Conservation (phyloP, 2,888 invertebrate species). For the Orchesellides sinensis region DNA sequence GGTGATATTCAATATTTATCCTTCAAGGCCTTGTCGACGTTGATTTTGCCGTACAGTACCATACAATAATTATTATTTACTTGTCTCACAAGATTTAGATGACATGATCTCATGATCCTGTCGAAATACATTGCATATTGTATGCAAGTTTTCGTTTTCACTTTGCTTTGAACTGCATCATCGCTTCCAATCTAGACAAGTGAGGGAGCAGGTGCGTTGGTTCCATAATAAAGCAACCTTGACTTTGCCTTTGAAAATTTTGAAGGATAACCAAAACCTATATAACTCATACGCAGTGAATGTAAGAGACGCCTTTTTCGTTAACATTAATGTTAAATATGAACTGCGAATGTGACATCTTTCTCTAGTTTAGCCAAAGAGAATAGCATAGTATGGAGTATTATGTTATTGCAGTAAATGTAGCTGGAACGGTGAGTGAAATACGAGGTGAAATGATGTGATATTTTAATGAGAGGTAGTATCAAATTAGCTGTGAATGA, state of each 20-base stretch:
- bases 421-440: too few relatives aligned
- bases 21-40: not conserved
- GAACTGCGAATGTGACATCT: not conserved
- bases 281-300: not conserved
- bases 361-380: not conserved
- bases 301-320: not conserved
- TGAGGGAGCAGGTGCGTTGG: constrained; percentile 27
- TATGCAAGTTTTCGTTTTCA: not conserved
- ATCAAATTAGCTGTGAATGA: not conserved
- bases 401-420: not conserved
- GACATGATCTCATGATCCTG: not conserved
- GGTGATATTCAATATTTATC: not conserved
- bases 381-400: not conserved
- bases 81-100: not conserved
- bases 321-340: not conserved
- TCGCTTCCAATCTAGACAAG: not conserved
- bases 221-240: constrained; percentile 35
- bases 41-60: too few relatives aligned
- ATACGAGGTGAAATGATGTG: not conserved
- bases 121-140: not conserved
- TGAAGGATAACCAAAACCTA: constrained; percentile 5
- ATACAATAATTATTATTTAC: too few relatives aligned
- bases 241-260: constrained; percentile 55
- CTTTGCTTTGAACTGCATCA: not conserved
- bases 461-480: not conserved